Base-by-base conservation (phyloP, 2,888 invertebrate genomes). In the Andrena trimmerana region DNA sequence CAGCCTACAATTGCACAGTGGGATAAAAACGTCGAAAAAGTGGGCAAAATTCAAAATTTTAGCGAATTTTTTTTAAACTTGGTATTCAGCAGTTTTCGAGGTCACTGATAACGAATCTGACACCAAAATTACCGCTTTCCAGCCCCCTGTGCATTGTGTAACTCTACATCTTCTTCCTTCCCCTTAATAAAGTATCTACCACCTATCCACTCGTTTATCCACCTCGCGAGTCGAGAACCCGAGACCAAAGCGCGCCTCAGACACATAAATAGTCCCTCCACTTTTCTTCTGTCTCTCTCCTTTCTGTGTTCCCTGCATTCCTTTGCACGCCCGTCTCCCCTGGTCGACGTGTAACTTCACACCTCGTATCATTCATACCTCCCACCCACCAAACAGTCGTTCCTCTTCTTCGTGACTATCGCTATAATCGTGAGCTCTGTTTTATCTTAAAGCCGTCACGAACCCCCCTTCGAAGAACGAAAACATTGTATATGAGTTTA, bases 211-310 rank as follows among this genome's bases (percentile, higher is more conserved):
- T 76, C 77, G 67, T 63, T 59, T 80, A 78, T 83, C 79, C 78
- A 66, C 36, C 78, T 71, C 82, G 68, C 70, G 50, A 81, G 75
- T 78, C 76, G 80, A 85, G 81, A 83, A 85, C 83, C 82, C 75
- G 81, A 85, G 81, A 82, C 82, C 85, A 59, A 79, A 84, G 72
- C 59, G 36, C 82, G 77, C 83, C 77, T 81, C 90, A 88, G 88
- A 86, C 89, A 72, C 88, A 89, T 82, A 89, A 90, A 89, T 89
- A 89, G 81, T 83, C 73, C 62, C 81, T 70, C 71, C 79, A 31
- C 65, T 62, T 74, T 69, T 67, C 62, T 42, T 59, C 50, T 36
- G 54, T 62, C 69, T 65, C 20, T 76, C 52, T 63, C 66, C 1
- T 59, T 52, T 72, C 65, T 36, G 65, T 48, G 6, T 8, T 8